These are phyloP conservation scores for Peromyscus maniculatus DNA, from an alignment of 2,113 vertebrate genomes.

Conservation along the genomic window DNA sequence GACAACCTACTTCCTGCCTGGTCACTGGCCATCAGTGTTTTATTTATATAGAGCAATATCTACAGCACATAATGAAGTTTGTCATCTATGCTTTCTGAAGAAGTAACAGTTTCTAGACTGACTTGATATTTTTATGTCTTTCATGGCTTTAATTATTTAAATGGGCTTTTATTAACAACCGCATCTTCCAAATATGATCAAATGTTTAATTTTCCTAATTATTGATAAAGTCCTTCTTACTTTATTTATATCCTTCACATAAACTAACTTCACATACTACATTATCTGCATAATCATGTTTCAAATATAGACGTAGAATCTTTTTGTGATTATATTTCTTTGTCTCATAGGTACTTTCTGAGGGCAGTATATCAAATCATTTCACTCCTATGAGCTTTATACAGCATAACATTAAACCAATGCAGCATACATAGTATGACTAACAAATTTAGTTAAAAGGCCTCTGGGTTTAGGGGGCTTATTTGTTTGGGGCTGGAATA, in stretches of 20 bases:
- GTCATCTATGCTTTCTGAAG: background rate
- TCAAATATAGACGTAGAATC: background rate
- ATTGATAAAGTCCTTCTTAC: background rate
- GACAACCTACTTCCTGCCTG: too few species aligned
- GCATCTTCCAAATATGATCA: background rate
- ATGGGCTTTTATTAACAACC: background rate
- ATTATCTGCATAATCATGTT: background rate
- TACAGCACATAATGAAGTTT: background rate
- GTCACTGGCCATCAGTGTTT: too few species aligned
- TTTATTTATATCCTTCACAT: background rate
- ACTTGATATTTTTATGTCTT: background rate
- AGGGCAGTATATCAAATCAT: background rate
- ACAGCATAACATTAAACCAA: background rate
- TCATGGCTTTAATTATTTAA: background rate
- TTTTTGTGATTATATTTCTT: background rate
- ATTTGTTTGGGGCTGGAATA: background rate
- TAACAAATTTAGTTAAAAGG: background rate
- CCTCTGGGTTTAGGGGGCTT: background rate
- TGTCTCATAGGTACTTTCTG: background rate
- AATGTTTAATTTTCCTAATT: background rate
- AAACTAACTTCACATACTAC: background rate
- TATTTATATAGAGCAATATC: too few species aligned
- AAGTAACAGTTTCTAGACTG: background rate
- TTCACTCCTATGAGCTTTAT: background rate
- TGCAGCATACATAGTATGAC: background rate